Evolutionary conservation across 2,797 vertebrate species (phyloP), one percentile per base, ranked within the genome.

Genomic region (Brachyalestes nurse): DNA sequence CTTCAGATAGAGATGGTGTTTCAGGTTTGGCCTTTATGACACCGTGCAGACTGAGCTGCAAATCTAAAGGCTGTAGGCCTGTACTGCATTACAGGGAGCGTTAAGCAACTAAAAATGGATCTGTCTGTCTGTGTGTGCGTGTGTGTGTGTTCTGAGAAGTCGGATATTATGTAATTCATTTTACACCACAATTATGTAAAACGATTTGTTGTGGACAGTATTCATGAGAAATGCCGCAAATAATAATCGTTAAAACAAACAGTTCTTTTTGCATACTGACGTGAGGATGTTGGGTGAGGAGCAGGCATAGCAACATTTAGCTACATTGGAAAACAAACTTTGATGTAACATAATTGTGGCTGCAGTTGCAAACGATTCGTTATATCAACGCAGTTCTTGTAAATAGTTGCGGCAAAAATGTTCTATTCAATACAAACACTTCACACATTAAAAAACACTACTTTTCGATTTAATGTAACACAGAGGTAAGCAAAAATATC

Each of bases 71-170:
- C 38, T 80, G 62, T 62, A 75, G 79, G 53, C 58, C 40, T 69
- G 79, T 61, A 69, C 65, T 81, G 47, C 66, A 71, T 75, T 67
- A 73, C 28, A 42, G 34, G 64, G 28, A 25, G 51, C 38, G 71
- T 80, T 61, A 8, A 71, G 53, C 67, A 55, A 62, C 47, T 76
- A 13, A 47, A 76, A 53, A 34, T 69, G 23, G 13, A 66, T 57
- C 40, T 17, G 13, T 34, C 9, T 67, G 45, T 65, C 25, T 55
- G 65, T 69, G 65, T 25, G 49, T 67, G 75, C 14, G 40, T 28
- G 66, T 58, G 40, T 70, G 53, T 70, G 53, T 19, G 53, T 60
- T 65, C 5, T 8, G 6, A 14, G 5, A 25, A 16, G 4, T 28
- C 28, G 28, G 28, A 28, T 28, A 28, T 28, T 28, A 28, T 28